Conservation (phyloP, 2,797 vertebrate genomes). For the Streptopelia turtur region DNA sequence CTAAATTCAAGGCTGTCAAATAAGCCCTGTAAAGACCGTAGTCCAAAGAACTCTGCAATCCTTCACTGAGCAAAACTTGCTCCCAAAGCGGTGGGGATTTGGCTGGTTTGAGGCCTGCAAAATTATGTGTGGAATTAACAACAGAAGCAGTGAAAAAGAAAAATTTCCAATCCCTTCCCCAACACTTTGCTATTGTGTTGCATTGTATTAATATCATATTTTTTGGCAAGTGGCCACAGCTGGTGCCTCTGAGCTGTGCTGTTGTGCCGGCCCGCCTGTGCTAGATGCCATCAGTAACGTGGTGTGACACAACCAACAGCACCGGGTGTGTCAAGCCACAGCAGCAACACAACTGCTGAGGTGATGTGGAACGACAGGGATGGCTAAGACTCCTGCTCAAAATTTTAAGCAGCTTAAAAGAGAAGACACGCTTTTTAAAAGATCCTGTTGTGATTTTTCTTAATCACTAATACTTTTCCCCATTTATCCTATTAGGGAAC, state of each 20-base stretch:
- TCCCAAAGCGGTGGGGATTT: background rate
- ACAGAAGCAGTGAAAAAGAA: background rate
- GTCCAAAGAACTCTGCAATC: background rate
- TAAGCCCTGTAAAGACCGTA: background rate
- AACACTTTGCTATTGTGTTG: background rate
- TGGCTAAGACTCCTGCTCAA: background rate
- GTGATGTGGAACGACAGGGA: background rate
- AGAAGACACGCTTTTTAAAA: background rate
- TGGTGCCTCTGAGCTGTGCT: background rate
- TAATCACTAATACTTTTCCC: background rate
- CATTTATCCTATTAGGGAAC: background rate
- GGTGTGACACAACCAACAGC: background rate
- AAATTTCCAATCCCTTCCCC: background rate
- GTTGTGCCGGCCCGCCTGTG: background rate
- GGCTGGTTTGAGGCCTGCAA: background rate
- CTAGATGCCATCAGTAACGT: background rate
- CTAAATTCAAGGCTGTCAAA: background rate
- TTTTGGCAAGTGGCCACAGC: background rate
- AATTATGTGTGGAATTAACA: fast-evolving
- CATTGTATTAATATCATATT: background rate
- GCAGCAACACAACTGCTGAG: background rate
- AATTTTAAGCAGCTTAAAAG: background rate
- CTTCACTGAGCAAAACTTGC: background rate
- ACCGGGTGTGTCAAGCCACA: background rate
- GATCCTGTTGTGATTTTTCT: background rate